Evolutionary conservation across 2,888 invertebrate genomes (phyloP).

Genomic region (Dendrolimus pini): DNA sequence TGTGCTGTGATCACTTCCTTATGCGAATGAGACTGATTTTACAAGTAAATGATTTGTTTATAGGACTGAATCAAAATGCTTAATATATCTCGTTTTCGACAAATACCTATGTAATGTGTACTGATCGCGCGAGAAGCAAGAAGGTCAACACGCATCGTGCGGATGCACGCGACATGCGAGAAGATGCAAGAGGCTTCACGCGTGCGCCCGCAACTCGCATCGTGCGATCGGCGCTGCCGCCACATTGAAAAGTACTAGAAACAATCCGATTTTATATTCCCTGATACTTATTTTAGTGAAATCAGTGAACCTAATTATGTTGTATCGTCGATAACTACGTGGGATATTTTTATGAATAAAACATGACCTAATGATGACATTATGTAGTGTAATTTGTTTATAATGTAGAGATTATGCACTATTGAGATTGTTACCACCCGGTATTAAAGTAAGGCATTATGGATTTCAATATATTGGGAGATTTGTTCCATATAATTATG

Average conservation of each 20-base stretch:
- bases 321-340: conserved; percentile 47
- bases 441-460: conserved; percentile 49
- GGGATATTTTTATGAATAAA: conserved; percentile 46
- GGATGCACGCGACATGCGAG: neutral
- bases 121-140: neutral
- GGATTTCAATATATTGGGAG: conserved; percentile 39
- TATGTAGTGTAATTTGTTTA: conserved; percentile 65
- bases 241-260: conserved; percentile 14
- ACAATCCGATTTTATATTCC: conserved; percentile 44
- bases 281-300: conserved; percentile 44
- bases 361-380: conserved; percentile 68
- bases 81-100: conserved; percentile 31
- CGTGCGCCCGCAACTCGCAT: neutral
- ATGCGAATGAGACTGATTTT: conserved; percentile 77
- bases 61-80: conserved; percentile 51
- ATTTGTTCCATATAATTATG: conserved; percentile 34
- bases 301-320: conserved; percentile 47
- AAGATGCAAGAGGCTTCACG: neutral
- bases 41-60: conserved; percentile 67
- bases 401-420: conserved; percentile 66
- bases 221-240: neutral
- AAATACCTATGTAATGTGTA: conserved; percentile 11
- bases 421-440: conserved; percentile 73
- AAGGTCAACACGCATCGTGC: neutral
- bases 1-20: conserved; percentile 76